Evolutionary conservation across 2,888 invertebrate genomes (phyloP).

Genomic region (Falcaria lacertinaria): DNA sequence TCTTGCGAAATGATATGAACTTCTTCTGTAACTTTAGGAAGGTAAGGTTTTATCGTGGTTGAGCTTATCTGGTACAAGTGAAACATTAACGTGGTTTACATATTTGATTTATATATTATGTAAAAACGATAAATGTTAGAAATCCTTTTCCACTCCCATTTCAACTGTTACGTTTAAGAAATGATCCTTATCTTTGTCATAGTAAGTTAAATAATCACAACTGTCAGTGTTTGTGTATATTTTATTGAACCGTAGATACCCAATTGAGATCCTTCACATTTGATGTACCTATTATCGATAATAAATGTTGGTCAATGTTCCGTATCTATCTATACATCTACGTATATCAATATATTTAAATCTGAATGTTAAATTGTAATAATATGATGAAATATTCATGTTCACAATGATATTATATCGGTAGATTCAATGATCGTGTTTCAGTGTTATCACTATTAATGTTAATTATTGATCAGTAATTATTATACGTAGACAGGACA

Average conservation of each 20-base stretch:
- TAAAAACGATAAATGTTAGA: too few species aligned
- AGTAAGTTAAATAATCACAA: too few species aligned
- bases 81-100: conserved; percentile 1
- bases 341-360: conserved; percentile 4
- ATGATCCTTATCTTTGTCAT: too few species aligned
- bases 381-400: neutral
- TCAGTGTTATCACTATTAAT: neutral
- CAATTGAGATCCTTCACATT: conserved; percentile 1
- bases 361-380: conserved; percentile 2
- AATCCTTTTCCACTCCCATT: too few species aligned
- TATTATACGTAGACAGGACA: neutral
- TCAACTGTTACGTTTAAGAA: too few species aligned
- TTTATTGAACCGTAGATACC: neutral
- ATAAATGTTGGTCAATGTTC: conserved; percentile 8
- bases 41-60: conserved; percentile 29
- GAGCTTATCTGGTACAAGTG: conserved; percentile 31
- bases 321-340: conserved; percentile 5
- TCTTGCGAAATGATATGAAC: conserved; percentile 19
- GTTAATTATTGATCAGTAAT: neutral
- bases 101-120: neutral
- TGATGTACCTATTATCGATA: conserved; percentile 8
- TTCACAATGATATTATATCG: neutral
- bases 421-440: neutral
- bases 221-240: neutral
- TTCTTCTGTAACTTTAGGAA: conserved; percentile 31